Base-by-base conservation (phyloP, 1,140 invertebrate species). In the Drosophila nigrodunni region DNA sequence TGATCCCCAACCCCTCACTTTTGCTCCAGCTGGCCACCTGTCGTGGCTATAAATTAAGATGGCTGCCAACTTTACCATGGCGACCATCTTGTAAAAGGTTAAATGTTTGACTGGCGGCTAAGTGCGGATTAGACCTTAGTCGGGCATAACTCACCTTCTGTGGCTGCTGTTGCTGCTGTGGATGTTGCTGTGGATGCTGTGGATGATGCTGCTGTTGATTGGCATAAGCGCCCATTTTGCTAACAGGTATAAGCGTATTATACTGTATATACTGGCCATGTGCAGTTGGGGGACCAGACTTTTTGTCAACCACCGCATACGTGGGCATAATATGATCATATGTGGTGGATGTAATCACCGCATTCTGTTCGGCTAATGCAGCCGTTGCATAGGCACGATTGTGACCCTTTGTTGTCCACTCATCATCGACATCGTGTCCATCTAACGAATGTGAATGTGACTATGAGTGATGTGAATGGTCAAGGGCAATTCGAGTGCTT, bases 271-370 rank as follows among this genome's bases (percentile, higher is more conserved):
- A 92, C 54, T 80, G 91, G 7, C 82, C 87, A 13, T 91, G 87
- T 13, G 76, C 77, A 25, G 82, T 59, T 25, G 74, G 70, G 13
- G 73, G 70, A 34, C 50, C 72, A n/a, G 82, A 71, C 69, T 92
- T 92, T 62, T 92, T 92, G 69, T 92, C 91, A 57, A 92, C 90
- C 10, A 92, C 88, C 25, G 90, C 91, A 70, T 92, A 92, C 37
- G 91, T 91, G 67, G 91, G 91, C 81, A 91, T 88, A 50, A 92
- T 88, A 52, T 92, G 91, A 91, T 92, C 91, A 78, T 92, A 92
- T 49, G 80, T 88, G 55, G 85, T 80, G 55, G 91, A 82, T 49
- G 91, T 91, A 76, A 92, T 92, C 50, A 92, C 86, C 49, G 91
- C 91, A 58, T 92, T 92, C 58, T 92, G 92, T 60, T 92, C 92